phyloP scores from a whole-genome alignment of 2,797 vertebrate genomes.

The Sebastes kiyomatsui region DNA sequence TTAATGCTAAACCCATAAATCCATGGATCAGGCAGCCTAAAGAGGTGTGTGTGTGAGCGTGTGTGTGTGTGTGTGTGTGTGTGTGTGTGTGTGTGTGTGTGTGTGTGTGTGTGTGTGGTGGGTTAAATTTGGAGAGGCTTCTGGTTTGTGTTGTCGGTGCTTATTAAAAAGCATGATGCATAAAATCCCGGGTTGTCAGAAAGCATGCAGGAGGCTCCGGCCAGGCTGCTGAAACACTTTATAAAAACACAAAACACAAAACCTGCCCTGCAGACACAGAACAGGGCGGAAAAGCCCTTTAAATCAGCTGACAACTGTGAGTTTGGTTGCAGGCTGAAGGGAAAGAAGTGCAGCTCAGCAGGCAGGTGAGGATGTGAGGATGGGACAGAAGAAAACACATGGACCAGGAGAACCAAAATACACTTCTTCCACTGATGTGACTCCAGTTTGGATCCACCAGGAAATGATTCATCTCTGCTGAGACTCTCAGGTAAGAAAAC shows the following conservation, averaged over 20 bases:
- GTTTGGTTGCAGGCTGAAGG: background rate
- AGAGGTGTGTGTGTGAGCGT: constrained; percentile 49
- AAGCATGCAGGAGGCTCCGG: constrained; percentile 41
- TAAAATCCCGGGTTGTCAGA: constrained; percentile 76
- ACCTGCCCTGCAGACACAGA: background rate
- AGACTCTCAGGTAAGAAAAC: constrained; percentile 14
- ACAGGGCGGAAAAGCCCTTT: background rate
- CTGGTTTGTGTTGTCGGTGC: constrained; percentile 67
- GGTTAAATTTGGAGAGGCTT: constrained; percentile 69
- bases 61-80: constrained; percentile 39
- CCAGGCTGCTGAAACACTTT: constrained; percentile 6
- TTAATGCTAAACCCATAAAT: constrained; percentile 87
- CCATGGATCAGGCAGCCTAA: constrained; percentile 84
- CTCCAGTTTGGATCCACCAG: background rate
- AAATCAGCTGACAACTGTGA: constrained; percentile 7
- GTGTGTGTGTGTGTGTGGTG: constrained; percentile 34
- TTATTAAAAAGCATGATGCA: constrained; percentile 84
- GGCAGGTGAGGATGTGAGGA: background rate
- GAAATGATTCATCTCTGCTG: background rate
- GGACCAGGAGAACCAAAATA: background rate
- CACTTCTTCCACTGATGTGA: background rate
- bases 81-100: background rate
- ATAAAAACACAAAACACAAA: background rate
- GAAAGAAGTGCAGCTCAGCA: constrained; percentile 2
- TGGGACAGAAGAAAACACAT: background rate